These are phyloP conservation scores for Drosophila jambulina DNA, from an alignment of 1,140 invertebrate genomes.

Conservation along the genomic window DNA sequence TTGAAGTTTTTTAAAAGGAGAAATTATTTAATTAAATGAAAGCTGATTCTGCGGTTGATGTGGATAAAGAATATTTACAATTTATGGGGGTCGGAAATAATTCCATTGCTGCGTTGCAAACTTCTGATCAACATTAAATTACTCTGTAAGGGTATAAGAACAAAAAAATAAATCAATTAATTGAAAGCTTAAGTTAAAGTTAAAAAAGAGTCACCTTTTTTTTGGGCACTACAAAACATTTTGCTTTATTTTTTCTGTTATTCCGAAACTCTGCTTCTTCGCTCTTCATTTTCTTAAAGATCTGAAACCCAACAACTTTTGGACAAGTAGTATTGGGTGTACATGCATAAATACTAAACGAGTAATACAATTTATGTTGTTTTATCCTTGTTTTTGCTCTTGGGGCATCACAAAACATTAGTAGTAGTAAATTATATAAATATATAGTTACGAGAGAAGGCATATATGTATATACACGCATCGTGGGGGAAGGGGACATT, in stretches of 20 bases:
- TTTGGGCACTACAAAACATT: conserved; percentile 73
- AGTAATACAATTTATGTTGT: conserved; percentile 65
- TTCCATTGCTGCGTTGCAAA: neutral
- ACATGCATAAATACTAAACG: conserved; percentile 73
- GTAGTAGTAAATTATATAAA: conserved; percentile 39
- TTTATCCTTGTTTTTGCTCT: conserved; percentile 46
- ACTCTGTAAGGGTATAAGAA: neutral
- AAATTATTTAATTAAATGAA: too few species aligned
- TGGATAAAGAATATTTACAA: neutral
- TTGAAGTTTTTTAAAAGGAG: too few species aligned
- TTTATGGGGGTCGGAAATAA: too few species aligned
- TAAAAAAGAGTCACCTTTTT: conserved; percentile 1
- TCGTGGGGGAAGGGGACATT: conserved; percentile 22
- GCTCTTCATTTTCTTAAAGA: conserved; percentile 45
- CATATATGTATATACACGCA: conserved; percentile 48
- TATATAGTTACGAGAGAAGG: conserved; percentile 33
- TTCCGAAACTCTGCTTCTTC: conserved; percentile 37
- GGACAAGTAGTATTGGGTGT: conserved; percentile 40
- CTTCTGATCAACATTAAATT: neutral
- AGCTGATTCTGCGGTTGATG: neutral
- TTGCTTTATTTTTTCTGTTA: conserved; percentile 52
- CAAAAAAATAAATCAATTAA: neutral
- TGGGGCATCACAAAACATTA: conserved; percentile 50
- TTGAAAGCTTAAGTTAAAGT: neutral
- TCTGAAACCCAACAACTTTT: conserved; percentile 40